Conservation (phyloP, 2,113 vertebrate genomes). For the Amphiprion percula region DNA sequence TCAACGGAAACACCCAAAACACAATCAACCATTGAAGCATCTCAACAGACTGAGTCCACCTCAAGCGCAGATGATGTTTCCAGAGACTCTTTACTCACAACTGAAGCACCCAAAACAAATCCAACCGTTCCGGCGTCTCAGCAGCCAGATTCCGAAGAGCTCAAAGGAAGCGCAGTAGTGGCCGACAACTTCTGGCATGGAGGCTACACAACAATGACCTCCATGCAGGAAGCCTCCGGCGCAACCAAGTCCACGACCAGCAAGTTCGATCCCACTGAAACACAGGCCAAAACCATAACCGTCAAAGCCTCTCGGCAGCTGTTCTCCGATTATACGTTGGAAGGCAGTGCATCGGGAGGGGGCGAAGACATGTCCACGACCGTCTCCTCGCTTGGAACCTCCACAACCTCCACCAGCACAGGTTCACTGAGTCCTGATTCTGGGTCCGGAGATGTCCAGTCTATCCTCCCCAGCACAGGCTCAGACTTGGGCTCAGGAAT, state of each 20-base stretch:
- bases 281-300: too few species aligned
- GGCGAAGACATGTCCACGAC: too few species aligned
- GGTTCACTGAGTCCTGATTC: too few species aligned
- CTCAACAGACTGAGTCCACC: not conserved
- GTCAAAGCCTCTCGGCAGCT: not conserved
- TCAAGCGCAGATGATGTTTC: too few species aligned
- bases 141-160: not conserved
- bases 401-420: too few species aligned
- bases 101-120: slow-evolving; percentile 20
- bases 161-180: slow-evolving; percentile 23
- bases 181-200: not conserved
- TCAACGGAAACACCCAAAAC: not conserved
- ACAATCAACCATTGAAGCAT: not conserved
- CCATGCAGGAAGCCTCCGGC: too few species aligned
- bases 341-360: not conserved
- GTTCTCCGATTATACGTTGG: not conserved
- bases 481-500: too few species aligned
- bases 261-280: too few species aligned
- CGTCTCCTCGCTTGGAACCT: too few species aligned
- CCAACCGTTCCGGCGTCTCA: not conserved
- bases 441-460: too few species aligned
- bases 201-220: not conserved
- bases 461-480: too few species aligned
- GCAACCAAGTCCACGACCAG: too few species aligned
- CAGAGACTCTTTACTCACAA: slow-evolving; percentile 3